These are phyloP conservation scores for Seira musarum DNA, from an alignment of 2,888 invertebrate genomes.

Conservation along the genomic window DNA sequence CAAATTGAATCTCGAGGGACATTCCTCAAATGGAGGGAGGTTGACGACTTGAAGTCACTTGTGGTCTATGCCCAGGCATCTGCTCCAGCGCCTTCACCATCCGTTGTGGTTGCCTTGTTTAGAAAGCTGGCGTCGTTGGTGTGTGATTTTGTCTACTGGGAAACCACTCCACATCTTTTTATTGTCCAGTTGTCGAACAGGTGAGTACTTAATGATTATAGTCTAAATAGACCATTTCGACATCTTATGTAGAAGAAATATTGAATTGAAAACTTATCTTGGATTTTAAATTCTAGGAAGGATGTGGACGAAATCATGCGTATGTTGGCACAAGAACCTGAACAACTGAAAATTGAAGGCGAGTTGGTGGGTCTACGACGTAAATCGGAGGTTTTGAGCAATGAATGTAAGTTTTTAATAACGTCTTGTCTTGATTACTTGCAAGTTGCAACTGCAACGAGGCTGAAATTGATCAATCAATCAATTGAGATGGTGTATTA, in stretches of 20 bases:
- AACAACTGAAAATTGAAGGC: background rate
- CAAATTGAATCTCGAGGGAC: slow-evolving; percentile 8
- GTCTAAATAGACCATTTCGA: no score
- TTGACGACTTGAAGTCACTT: slow-evolving; percentile 21
- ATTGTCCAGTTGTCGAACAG: slow-evolving; percentile 27
- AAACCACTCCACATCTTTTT: slow-evolving; percentile 18
- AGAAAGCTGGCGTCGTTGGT: background rate
- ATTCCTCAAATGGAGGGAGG: slow-evolving; percentile 42
- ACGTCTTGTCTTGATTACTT: no score
- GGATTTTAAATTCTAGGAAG: slow-evolving; percentile 11
- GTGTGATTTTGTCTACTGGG: slow-evolving; percentile 40
- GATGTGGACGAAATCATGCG: slow-evolving; percentile 12
- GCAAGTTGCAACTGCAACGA: no score
- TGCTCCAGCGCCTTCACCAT: slow-evolving; percentile 11
- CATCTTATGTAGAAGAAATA: no score
- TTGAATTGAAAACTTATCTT: background rate
- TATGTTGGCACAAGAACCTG: slow-evolving; percentile 1
- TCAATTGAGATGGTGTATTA: no score
- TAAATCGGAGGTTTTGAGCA: slow-evolving; percentile 20
- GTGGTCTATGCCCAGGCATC: slow-evolving; percentile 8
- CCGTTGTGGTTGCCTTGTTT: slow-evolving; percentile 16
- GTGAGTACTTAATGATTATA: background rate
- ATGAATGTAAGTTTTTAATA: slow-evolving; percentile 36
- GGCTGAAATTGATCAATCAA: no score
- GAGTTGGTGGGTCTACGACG: background rate